A percentile compares a stretch with the other conserved stretches of the same genome.
Conservation (phyloP, 2,888 invertebrate species). For the Tachina grossa region DNA sequence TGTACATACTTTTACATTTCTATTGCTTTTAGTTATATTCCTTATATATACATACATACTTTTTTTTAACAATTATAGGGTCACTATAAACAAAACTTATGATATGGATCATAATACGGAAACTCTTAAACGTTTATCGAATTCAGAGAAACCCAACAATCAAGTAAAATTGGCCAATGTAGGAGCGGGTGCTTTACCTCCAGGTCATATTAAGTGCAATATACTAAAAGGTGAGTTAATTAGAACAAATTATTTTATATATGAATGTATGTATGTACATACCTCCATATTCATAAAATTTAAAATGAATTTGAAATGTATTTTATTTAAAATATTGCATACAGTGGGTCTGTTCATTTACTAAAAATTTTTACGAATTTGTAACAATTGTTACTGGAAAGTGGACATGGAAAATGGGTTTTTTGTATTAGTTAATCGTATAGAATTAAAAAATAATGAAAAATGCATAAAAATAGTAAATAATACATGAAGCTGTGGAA, state of each 20-base stretch:
- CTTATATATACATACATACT: conserved; percentile 12
- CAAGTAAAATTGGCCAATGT: conserved; percentile 87
- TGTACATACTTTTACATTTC: neutral
- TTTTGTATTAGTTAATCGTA: too few species aligned
- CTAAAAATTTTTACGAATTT: too few species aligned
- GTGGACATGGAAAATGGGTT: too few species aligned
- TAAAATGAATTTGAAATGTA: too few species aligned
- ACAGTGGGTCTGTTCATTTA: too few species aligned
- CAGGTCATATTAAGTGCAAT: conserved; percentile 96
- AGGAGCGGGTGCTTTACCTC: conserved; percentile 86
- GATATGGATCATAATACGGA: conserved; percentile 86
- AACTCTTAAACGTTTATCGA: conserved; percentile 86
- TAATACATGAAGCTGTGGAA: too few species aligned
- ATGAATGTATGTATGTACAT: too few species aligned
- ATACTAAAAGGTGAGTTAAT: conserved; percentile 90
- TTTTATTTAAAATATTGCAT: too few species aligned
- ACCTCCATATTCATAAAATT: too few species aligned
- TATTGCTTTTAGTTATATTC: conserved; percentile 2
- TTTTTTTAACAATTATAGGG: conserved; percentile 77
- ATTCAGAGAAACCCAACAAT: conserved; percentile 87
- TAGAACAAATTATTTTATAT: neutral
- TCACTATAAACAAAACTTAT: conserved; percentile 83
- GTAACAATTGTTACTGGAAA: too few species aligned
- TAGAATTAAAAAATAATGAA: too few species aligned
- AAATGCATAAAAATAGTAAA: too few species aligned